phyloP scores from a whole-genome alignment of 1,140 invertebrate species.

The Probaryconus sp. region DNA sequence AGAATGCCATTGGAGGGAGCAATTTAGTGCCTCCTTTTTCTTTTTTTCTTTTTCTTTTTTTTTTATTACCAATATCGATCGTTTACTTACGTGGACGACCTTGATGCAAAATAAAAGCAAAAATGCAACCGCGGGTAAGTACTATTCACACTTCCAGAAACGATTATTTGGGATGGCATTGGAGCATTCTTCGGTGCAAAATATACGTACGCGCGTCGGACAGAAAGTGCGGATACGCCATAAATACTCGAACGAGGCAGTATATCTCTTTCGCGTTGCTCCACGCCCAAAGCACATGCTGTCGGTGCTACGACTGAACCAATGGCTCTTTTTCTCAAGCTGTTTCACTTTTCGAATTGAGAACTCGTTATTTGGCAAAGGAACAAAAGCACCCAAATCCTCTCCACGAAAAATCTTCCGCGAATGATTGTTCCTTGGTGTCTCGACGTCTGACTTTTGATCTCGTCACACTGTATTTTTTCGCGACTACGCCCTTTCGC shows the following conservation, averaged over 20 bases:
- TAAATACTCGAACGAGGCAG: constrained; percentile 76
- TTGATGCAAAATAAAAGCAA: constrained; percentile 25
- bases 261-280: constrained; percentile 77
- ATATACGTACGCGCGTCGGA: constrained; percentile 67
- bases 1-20: too few species aligned
- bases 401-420: constrained; percentile 39
- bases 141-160: constrained; percentile 73
- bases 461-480: constrained; percentile 61
- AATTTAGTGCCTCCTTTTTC: too few species aligned
- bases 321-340: constrained; percentile 55
- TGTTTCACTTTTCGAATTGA: constrained; percentile 43
- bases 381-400: constrained; percentile 26
- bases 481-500: constrained; percentile 54
- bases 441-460: constrained; percentile 57
- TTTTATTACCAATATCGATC: constrained; percentile 9
- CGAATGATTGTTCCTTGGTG: constrained; percentile 29
- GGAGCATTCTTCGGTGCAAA: constrained; percentile 68
- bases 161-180: constrained; percentile 73
- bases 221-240: constrained; percentile 76
- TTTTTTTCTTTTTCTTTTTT: too few species aligned
- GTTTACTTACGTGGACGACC: constrained; percentile 2
- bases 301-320: constrained; percentile 61
- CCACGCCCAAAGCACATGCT: constrained; percentile 77
- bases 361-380: constrained; percentile 24
- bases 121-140: constrained; percentile 63